A percentile compares a stretch with the other conserved stretches of the same genome.
Conservation (phyloP, 1,140 invertebrate species). For the Lepidurus arcticus region DNA sequence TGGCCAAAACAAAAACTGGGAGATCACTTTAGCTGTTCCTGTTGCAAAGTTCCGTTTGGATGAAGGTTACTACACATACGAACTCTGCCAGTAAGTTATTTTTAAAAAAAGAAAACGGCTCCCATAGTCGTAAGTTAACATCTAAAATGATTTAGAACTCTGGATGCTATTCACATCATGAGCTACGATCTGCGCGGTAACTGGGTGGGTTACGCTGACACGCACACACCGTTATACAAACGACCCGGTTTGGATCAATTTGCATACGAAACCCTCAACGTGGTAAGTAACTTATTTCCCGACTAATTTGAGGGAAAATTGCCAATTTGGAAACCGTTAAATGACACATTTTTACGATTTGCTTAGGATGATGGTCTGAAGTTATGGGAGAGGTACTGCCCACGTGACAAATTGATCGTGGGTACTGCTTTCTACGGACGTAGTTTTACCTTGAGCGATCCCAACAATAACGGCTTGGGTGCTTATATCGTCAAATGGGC, state of each 20-base stretch:
- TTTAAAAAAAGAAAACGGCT: background rate
- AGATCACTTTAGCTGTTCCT: slow-evolving; percentile 80
- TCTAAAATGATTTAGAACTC: slow-evolving; percentile 35
- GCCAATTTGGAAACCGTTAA: background rate
- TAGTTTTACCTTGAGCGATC: slow-evolving; percentile 66
- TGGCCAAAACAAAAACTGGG: slow-evolving; percentile 65
- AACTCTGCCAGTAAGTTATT: slow-evolving; percentile 69
- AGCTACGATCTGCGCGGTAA: slow-evolving; percentile 85
- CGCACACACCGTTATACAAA: slow-evolving; percentile 75
- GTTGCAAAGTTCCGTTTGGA: slow-evolving; percentile 74
- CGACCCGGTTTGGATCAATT: slow-evolving; percentile 72
- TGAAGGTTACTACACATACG: slow-evolving; percentile 81
- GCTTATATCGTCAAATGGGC: slow-evolving; percentile 69
- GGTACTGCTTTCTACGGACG: slow-evolving; percentile 81
- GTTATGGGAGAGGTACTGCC: slow-evolving; percentile 77
- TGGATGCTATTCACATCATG: slow-evolving; percentile 83
- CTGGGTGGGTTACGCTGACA: slow-evolving; percentile 83
- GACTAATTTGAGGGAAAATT: background rate
- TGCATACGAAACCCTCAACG: slow-evolving; percentile 79
- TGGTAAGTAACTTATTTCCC: slow-evolving; percentile 55
- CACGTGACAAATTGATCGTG: slow-evolving; percentile 77
- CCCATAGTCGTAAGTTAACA: background rate
- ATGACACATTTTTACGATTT: slow-evolving; percentile 13
- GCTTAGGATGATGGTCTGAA: slow-evolving; percentile 72
- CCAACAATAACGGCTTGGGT: slow-evolving; percentile 72